These are phyloP conservation scores for Sinocyclocheilus maitianheensis DNA, from an alignment of 2,113 vertebrate genomes.

Conservation along the genomic window DNA sequence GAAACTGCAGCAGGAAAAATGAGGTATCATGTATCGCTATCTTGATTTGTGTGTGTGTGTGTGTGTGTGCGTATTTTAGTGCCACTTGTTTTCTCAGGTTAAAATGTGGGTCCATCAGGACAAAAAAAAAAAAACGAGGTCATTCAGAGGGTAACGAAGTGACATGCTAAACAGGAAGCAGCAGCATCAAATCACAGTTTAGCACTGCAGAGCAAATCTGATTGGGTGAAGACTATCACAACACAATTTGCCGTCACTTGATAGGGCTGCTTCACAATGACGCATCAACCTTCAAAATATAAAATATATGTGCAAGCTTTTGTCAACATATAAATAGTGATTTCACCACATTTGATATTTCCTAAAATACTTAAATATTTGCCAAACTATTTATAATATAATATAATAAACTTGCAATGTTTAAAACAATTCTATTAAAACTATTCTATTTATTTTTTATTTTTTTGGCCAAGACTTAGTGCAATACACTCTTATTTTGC, in stretches of 20 bases:
- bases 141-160: constrained; percentile 53
- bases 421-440: too few species aligned
- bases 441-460: too few species aligned
- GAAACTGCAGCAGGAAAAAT: constrained; percentile 28
- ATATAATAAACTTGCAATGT: not conserved
- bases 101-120: constrained; percentile 57
- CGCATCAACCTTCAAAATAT: not conserved
- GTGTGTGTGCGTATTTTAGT: not conserved
- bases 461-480: too few species aligned
- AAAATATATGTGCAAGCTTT: not conserved
- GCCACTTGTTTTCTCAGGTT: constrained; percentile 41
- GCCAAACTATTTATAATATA: not conserved
- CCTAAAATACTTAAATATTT: too few species aligned
- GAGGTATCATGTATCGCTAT: constrained; percentile 72
- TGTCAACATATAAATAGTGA: not conserved
- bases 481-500: too few species aligned
- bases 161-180: constrained; percentile 48
- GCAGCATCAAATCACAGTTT: constrained; percentile 24
- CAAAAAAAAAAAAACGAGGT: constrained; percentile 63
- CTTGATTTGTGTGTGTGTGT: constrained; percentile 56
- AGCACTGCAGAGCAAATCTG: not conserved
- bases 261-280: constrained; percentile 2
- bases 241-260: not conserved
- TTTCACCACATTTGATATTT: not conserved
- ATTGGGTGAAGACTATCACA: constrained; percentile 34